Base-by-base conservation (phyloP, 2,113 vertebrate species). In the Lepisosteus osseus region DNA sequence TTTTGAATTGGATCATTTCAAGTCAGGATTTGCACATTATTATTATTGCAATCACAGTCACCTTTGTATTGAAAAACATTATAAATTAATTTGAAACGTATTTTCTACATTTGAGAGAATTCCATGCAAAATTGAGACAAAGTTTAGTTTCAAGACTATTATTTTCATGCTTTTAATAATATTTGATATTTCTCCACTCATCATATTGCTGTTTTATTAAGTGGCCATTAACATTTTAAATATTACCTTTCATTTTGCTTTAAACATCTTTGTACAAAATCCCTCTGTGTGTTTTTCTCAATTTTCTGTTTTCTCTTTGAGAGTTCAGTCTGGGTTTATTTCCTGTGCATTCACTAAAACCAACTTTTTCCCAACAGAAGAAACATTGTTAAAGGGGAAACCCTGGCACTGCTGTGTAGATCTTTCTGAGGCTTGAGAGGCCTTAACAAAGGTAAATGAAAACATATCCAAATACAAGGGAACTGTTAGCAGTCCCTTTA, bases 251-350 rank as follows among this genome's bases (percentile, higher is more conserved):
- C 13, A 61, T 61, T 61, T 14, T 61, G 6, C 6, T 61, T 61
- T 29, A 61, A 6, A 61, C 59, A 61, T 61, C 59, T 61, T 61
- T 61, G 13, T 3, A 14, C 3, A 14, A 61, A 61, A 6, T 61
- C 17, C 59, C 59, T 11, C 47, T 6, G 47, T 61, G 59, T 61
- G 13, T 29, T 15, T 61, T 61, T 61, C 59, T 61, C 6, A 61
- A 61, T 29, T 7, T 61, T 61, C 59, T 61, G 59, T 61, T 61
- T 61, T 61, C 17, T 61, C 59, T 11, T 61, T 61, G 17, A 6
- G 17, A 29, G 59, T 61, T 61, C 59, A 61, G 59, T 61, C 59
- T 61, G 59, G 59, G 59, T 61, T 61, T 61, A 61, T 61, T 61
- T 61, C 59, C 59, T 61, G 59, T 61, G 59, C 59, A 61, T 61